These are phyloP conservation scores for Pogonophryne albipinna DNA, from an alignment of 2,797 vertebrate genomes.

Conservation along the genomic window DNA sequence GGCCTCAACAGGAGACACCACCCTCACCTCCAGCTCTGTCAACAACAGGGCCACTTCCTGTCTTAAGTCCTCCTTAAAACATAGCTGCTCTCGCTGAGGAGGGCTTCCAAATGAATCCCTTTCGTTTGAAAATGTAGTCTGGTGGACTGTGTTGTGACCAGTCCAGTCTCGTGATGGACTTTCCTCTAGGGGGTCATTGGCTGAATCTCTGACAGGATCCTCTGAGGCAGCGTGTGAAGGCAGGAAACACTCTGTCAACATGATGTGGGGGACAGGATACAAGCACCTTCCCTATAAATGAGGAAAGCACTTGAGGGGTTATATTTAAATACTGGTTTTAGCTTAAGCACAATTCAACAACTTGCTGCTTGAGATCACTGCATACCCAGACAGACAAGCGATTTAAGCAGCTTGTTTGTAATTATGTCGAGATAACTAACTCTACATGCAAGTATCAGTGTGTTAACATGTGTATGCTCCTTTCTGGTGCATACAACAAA, in stretches of 20 bases:
- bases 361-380: neutral
- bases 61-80: constrained; percentile 40
- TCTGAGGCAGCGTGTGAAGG: constrained; percentile 76
- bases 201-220: constrained; percentile 67
- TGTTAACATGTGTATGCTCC: neutral
- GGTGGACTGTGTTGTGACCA: neutral
- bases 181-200: constrained; percentile 30
- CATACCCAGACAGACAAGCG: neutral
- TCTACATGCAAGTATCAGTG: neutral
- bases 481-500: no score
- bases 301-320: constrained; percentile 63
- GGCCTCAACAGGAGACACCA: constrained; percentile 48
- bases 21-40: constrained; percentile 54
- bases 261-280: constrained; percentile 85
- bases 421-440: neutral
- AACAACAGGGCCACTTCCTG: constrained; percentile 59
- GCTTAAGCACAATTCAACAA: constrained; percentile 12
- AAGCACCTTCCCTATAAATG: constrained; percentile 77
- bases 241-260: constrained; percentile 87
- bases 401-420: neutral
- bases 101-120: constrained; percentile 22
- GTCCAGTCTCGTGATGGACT: constrained; percentile 32
- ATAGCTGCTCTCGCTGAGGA: constrained; percentile 33
- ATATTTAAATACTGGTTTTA: constrained; percentile 47
- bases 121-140: constrained; percentile 4